Evolutionary conservation across 2,797 vertebrate genomes (phyloP).

Genomic region (Dermochelys coriacea): DNA sequence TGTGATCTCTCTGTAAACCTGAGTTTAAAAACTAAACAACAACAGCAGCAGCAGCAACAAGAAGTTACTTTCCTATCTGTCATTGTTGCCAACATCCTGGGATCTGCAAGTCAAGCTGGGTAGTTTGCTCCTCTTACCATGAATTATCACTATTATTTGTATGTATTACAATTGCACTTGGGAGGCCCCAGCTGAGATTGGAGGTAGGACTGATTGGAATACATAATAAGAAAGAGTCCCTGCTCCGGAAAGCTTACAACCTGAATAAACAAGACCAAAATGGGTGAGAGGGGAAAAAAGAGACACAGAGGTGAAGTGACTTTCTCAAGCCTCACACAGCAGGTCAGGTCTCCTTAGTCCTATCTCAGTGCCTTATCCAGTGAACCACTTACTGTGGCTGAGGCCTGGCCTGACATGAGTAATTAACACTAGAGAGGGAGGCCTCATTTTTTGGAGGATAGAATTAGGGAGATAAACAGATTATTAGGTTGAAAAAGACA

Average conservation of each 20-base stretch:
- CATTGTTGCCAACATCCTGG: conserved; percentile 43
- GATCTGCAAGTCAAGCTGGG: conserved; percentile 67
- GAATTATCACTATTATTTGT: conserved; percentile 74
- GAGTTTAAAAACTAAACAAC: conserved; percentile 20
- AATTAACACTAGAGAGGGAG: no score
- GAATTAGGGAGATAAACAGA: no score
- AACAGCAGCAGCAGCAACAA: background rate
- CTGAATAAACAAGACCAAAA: background rate
- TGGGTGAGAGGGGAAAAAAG: background rate
- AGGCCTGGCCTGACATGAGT: no score
- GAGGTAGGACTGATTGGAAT: conserved; percentile 46
- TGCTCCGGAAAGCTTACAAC: conserved; percentile 24
- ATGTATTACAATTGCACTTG: conserved; percentile 66
- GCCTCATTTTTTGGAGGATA: no score
- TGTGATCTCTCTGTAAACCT: conserved; percentile 64
- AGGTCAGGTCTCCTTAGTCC: background rate
- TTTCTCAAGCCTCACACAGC: background rate
- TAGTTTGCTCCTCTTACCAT: conserved; percentile 70
- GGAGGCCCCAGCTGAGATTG: conserved; percentile 53
- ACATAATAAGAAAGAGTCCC: conserved; percentile 41
- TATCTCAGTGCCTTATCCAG: background rate
- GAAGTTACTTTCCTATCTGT: conserved; percentile 1
- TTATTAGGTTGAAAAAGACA: no score
- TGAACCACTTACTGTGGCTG: background rate
- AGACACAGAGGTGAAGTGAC: conserved; percentile 5